These are phyloP conservation scores for Hyposoter dolosus DNA, from an alignment of 2,888 invertebrate species.

Conservation along the genomic window DNA sequence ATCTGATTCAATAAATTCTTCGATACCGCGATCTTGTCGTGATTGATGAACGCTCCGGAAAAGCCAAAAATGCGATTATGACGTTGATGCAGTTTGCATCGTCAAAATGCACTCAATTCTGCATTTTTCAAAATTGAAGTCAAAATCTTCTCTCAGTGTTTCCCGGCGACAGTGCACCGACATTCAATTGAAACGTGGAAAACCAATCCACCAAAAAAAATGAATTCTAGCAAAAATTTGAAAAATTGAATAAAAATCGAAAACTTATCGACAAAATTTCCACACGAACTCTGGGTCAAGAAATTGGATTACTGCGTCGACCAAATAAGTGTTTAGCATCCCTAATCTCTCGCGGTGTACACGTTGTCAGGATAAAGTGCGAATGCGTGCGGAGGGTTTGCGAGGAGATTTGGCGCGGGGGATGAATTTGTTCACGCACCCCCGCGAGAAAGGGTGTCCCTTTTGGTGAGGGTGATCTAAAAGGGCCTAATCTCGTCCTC, in stretches of 20 bases:
- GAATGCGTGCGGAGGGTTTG: conserved; percentile 6
- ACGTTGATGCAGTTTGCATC: background rate
- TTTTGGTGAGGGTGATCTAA: conserved; percentile 8
- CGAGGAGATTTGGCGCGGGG: conserved; percentile 2
- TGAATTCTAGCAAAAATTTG: too few relatives aligned
- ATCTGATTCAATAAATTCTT: background rate
- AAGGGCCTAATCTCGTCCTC: conserved; percentile 22
- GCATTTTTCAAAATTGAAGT: too few relatives aligned
- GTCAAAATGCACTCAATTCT: background rate
- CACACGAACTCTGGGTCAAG: background rate
- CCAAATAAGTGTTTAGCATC: background rate
- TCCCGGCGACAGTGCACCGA: too few relatives aligned
- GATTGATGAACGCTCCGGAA: background rate
- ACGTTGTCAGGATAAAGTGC: background rate
- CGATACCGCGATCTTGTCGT: background rate
- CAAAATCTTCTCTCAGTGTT: too few relatives aligned
- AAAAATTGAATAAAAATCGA: background rate
- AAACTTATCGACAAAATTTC: background rate
- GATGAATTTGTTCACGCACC: background rate
- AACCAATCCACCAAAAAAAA: background rate
- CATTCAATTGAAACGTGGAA: too few relatives aligned
- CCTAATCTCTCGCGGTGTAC: background rate
- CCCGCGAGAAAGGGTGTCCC: background rate
- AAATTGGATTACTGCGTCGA: background rate
- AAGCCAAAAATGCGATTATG: background rate